Conservation (phyloP, 2,797 vertebrate species). For the Labroides dimidiatus region DNA sequence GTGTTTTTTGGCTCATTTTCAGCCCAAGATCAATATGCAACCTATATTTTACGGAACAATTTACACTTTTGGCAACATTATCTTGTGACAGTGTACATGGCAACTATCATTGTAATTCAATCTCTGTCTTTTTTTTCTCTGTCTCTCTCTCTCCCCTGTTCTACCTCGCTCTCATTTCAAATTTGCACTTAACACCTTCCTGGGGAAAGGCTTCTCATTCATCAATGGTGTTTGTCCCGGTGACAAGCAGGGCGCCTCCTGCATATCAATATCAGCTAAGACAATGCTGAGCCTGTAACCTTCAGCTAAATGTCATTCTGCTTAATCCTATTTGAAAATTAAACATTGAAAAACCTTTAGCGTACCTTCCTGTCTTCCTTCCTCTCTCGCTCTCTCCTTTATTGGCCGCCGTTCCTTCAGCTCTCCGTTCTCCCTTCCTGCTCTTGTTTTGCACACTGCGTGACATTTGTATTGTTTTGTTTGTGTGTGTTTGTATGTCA, state of each 20-base stretch:
- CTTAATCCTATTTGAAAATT: conserved; percentile 93
- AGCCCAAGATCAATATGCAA: conserved; percentile 63
- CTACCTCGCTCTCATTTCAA: conserved; percentile 81
- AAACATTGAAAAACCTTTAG: conserved; percentile 90
- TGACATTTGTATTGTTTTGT: conserved; percentile 87
- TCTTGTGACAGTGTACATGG: conserved; percentile 75
- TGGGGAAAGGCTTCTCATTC: conserved; percentile 88
- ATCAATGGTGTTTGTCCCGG: conserved; percentile 89
- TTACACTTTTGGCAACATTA: conserved; percentile 80
- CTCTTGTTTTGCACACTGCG: conserved; percentile 64
- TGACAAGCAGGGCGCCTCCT: conserved; percentile 87
- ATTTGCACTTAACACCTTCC: conserved; percentile 91
- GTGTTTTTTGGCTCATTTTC: conserved; percentile 64
- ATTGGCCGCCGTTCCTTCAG: conserved; percentile 64
- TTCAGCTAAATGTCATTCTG: conserved; percentile 93
- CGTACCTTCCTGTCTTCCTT: conserved; percentile 82
- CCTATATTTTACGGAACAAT: conserved; percentile 72
- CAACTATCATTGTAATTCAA: conserved; percentile 76
- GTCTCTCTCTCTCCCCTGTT: conserved; percentile 41
- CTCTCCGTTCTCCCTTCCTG: conserved; percentile 38
- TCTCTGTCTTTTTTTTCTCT: conserved; percentile 51
- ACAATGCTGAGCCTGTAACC: conserved; percentile 88
- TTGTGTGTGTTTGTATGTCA: conserved; percentile 64
- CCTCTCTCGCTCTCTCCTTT: conserved; percentile 69
- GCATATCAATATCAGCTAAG: conserved; percentile 92